Percentiles rank a stretch among this genome's conserved stretches.
Evolutionary conservation across 2,797 vertebrate species (phyloP).

Genomic region (Mycteria americana): DNA sequence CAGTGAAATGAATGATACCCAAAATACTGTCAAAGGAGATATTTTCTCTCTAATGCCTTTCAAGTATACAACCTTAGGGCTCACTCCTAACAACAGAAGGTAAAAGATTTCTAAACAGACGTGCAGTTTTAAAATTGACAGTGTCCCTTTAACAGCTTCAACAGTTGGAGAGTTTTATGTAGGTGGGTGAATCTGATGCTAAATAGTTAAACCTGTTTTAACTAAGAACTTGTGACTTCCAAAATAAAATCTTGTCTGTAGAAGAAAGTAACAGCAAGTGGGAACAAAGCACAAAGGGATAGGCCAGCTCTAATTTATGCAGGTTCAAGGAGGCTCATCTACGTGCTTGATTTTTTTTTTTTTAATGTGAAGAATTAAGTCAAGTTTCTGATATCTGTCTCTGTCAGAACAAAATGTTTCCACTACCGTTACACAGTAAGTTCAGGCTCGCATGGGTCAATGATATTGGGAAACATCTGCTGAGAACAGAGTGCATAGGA

Average conservation of each 20-base stretch:
- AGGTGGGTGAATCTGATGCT: slow-evolving; percentile 27
- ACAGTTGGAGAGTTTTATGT: slow-evolving; percentile 29
- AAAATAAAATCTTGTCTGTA: slow-evolving; percentile 18
- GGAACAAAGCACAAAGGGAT: background rate
- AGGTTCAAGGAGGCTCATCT: background rate
- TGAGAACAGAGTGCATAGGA: background rate
- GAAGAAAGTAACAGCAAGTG: background rate
- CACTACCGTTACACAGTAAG: background rate
- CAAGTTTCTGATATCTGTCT: background rate
- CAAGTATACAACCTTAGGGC: background rate
- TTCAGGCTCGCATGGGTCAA: background rate
- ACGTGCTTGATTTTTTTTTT: background rate
- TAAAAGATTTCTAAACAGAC: slow-evolving; percentile 16
- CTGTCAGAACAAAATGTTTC: background rate
- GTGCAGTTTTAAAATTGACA: background rate
- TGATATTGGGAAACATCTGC: background rate
- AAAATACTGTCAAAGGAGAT: background rate
- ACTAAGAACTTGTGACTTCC: slow-evolving; percentile 17
- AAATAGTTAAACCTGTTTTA: slow-evolving; percentile 55
- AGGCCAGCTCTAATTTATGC: background rate
- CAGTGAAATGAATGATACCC: background rate
- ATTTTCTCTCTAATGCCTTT: background rate
- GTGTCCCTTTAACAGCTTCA: slow-evolving; percentile 20
- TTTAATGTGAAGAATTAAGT: background rate
- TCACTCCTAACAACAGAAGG: slow-evolving; percentile 35